Base-by-base conservation (phyloP, 2,797 vertebrate genomes). In the Coendou prehensilis region DNA sequence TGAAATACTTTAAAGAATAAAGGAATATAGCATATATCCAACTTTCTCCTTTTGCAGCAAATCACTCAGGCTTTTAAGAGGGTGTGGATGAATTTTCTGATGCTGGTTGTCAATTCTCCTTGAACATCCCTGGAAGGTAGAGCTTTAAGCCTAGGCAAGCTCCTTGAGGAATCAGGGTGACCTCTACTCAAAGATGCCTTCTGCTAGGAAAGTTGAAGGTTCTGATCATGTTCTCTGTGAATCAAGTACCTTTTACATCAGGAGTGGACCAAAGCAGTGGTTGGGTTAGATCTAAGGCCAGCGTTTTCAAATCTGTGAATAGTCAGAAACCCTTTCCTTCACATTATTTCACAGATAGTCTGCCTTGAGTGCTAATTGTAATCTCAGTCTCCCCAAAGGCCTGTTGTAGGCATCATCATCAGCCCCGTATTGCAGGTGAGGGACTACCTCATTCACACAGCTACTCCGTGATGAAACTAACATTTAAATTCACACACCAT, bases 1-100 rank as follows among this genome's bases (percentile, higher is more conserved):
- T 90, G 76, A 54, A 79, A 37, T 82, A 73, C 14, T 85, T 93
- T 45, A 9, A 82, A 86, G 45, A 82, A 52, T 86, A 86, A 82
- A 54, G 91, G 61, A 83, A 87, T 89, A 33, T 37, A 61, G 9
- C 20, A 20, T 54, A 54, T 41, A 45, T 75, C 41, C 37, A 82
- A 37, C 41, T 54, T 78, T 56, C 63, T 52, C 59, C 76, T 93
- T 33, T 94, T 67, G 50, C 2, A 64, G 26, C n/a, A 80, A 67
- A 47, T 69, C 50, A 47, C 28, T 86, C 50, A 56, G 26, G 41
- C 52, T 33, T 88, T 89, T 71, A 54, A 22, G 22, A 82, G 37
- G 33, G 4, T 88, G 64, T 71, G n/a, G 15, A 63, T 81, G 57
- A 75, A 59, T 76, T 75, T 82, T 87, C 45, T 61, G 26, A 86